Evolutionary conservation across 2,888 invertebrate genomes (phyloP).

Genomic region (Thereva nobilitata): DNA sequence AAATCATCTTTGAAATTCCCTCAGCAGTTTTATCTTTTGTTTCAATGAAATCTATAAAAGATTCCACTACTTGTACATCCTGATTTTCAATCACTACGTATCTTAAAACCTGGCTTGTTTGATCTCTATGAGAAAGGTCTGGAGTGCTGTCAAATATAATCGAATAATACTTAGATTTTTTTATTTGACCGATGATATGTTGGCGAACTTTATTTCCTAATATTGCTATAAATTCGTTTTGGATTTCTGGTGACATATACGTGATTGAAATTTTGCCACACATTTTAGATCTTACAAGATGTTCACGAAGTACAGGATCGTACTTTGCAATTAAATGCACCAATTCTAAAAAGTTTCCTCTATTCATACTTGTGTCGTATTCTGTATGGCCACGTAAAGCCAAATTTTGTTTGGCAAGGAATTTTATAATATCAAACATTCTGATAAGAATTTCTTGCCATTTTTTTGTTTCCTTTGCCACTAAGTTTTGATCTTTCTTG

Average conservation of each 20-base stretch:
- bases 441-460: no score
- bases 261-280: no score
- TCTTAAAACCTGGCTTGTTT: constrained; percentile 32
- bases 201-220: constrained; percentile 36
- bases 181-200: constrained; percentile 35
- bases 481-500: no score
- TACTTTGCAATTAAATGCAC: no score
- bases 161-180: constrained; percentile 36
- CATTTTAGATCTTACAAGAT: no score
- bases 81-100: constrained; percentile 33
- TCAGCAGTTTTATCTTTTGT: constrained; percentile 32
- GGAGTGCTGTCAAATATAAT: constrained; percentile 36
- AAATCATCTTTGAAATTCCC: constrained; percentile 34
- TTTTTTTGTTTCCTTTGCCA: no score
- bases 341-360: no score
- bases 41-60: constrained; percentile 36
- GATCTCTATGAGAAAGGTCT: constrained; percentile 25
- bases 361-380: constrained; percentile 19
- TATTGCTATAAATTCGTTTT: constrained; percentile 31
- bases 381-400: constrained; percentile 29
- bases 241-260: no score
- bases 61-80: constrained; percentile 29
- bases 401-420: constrained; percentile 36
- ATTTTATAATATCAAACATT: constrained; percentile 37
- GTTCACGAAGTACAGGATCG: no score